Base-by-base conservation (phyloP, 2,113 vertebrate genomes). In the Marmota monax region DNA sequence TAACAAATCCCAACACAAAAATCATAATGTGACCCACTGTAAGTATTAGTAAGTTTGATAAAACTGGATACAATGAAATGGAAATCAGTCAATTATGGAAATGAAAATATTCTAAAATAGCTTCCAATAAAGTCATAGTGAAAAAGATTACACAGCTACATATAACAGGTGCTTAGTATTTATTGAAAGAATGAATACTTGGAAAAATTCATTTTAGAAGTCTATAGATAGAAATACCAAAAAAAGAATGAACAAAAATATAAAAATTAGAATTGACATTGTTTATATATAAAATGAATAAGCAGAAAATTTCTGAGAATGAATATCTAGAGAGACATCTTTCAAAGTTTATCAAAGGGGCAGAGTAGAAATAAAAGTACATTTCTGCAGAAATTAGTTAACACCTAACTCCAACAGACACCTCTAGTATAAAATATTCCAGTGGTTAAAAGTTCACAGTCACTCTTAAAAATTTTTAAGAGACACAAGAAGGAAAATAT, bases 391-490 rank as follows among this genome's bases (percentile, higher is more conserved):
- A 88, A 80, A 70, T 93, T 45, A 85, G 45, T 89, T 93, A 72
- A 92, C 10, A 63, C n/a, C 29, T 88, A 70, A 79, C 25, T 32
- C n/a, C 92, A 92, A 94, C 53, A 93, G 63, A 34, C 22, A 58
- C 32, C 37, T 37, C 58, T 84, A 67, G 22, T 70, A 93, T 74
- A 94, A 93, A 95, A 93, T 22, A 25, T 45, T 48, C 48, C 58
- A 34, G 53, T 72, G 85, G 79, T 92, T 95, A 72, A 96, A 95
- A 97, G 91, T 95, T 92, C 94, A 93, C 7, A 63, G 61, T 90
- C 22, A 32, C 51, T 79, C 89, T 90, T 96, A 37, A 93, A 97
- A 95, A 65, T 92, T 51, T 93, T 96, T 93, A 90, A 77, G 77
- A 95, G 56, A 94, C 27, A 22, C 12, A 74, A 78, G 51, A 92